These are phyloP conservation scores for Falco rusticolus DNA, from an alignment of 2,797 vertebrate species.

Conservation along the genomic window DNA sequence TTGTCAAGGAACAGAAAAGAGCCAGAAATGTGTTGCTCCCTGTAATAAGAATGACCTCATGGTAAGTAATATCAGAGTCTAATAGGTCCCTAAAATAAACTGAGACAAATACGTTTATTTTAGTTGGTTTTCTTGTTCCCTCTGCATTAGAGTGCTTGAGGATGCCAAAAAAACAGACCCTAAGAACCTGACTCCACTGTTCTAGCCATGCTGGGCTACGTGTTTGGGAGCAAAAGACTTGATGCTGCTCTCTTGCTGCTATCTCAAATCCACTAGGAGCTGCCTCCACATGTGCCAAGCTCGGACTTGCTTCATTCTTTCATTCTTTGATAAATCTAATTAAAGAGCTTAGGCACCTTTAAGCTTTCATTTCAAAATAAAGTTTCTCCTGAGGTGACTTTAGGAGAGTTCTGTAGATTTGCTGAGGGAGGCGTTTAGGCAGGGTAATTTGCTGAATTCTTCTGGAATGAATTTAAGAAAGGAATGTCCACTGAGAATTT, in stretches of 20 bases:
- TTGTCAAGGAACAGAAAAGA: constrained; percentile 54
- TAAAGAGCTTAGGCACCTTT: not conserved
- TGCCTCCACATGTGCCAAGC: constrained; percentile 10
- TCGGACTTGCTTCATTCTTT: constrained; percentile 17
- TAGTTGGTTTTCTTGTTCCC: constrained; percentile 24
- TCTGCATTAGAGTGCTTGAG: constrained; percentile 5
- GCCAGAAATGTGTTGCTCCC: constrained; percentile 53
- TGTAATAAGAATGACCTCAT: constrained; percentile 58
- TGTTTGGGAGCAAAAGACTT: constrained; percentile 4
- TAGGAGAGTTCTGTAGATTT: not conserved
- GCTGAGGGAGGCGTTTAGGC: not conserved
- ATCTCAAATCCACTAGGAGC: not conserved
- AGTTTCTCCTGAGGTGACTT: constrained; percentile 11
- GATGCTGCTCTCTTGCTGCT: not conserved
- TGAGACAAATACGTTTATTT: constrained; percentile 14
- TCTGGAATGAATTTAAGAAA: not conserved
- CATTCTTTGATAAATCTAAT: constrained; percentile 19
- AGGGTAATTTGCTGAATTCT: not conserved
- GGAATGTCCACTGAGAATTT: constrained; percentile 6
- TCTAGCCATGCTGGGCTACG: not conserved
- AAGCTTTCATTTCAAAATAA: constrained; percentile 5
- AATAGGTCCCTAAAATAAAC: constrained; percentile 60
- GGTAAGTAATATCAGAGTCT: constrained; percentile 55
- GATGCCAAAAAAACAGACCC: not conserved
- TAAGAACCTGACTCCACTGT: not conserved